These are phyloP conservation scores for Pogonomyrmex barbatus DNA, from an alignment of 1,140 invertebrate species.

Conservation along the genomic window DNA sequence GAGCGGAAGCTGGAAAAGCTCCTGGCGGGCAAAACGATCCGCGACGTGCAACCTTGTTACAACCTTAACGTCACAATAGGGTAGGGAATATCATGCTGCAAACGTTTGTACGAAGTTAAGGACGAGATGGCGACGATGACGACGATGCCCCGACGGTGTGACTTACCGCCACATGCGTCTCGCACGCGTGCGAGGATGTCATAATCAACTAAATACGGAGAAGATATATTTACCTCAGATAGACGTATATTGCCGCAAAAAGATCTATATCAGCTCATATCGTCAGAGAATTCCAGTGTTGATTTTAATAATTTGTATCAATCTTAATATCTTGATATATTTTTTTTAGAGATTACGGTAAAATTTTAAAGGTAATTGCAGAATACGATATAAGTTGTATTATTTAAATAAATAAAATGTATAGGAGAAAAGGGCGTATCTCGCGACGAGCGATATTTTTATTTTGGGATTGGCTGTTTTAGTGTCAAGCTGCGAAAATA, in stretches of 20 bases:
- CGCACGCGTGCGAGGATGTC: not conserved
- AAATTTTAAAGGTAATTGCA: not conserved
- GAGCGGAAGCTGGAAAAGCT: slow-evolving; percentile 81
- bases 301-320: not conserved
- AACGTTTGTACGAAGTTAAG: slow-evolving; percentile 38
- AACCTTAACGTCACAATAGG: slow-evolving; percentile 53
- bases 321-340: not conserved
- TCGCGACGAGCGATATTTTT: not conserved
- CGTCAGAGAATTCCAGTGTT: not conserved
- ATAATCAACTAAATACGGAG: slow-evolving; percentile 6
- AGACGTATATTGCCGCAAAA: not conserved
- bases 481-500: slow-evolving; percentile 14
- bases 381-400: not conserved
- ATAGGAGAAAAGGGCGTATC: not conserved
- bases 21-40: slow-evolving; percentile 66
- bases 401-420: slow-evolving; percentile 21
- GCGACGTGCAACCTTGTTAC: slow-evolving; percentile 66
- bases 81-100: slow-evolving; percentile 51
- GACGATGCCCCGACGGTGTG: not conserved
- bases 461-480: slow-evolving; percentile 8
- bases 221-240: not conserved
- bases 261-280: not conserved
- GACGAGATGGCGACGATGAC: not conserved
- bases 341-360: not conserved
- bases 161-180: slow-evolving; percentile 30